Percentiles rank a stretch among this genome's conserved stretches.
Conservation (phyloP, 2,113 vertebrate genomes). For the Corythoichthys haematopterus region DNA sequence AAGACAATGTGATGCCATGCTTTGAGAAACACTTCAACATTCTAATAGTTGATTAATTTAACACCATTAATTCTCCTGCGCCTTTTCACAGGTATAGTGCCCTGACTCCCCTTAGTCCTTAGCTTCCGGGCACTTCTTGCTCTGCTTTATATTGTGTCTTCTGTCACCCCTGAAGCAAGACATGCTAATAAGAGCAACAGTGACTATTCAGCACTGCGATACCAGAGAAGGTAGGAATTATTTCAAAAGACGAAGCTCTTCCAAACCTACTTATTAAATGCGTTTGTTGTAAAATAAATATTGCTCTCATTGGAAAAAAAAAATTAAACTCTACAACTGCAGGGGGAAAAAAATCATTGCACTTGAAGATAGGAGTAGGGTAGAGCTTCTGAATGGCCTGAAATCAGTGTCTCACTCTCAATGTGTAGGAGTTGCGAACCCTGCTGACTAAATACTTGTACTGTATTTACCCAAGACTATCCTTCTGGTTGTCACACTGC, state of each 20-base stretch:
- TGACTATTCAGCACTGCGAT: slow-evolving; percentile 3
- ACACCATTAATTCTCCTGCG: slow-evolving; percentile 3
- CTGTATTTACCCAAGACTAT: no score
- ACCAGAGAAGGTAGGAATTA: neutral
- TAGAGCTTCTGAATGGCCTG: no score
- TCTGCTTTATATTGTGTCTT: slow-evolving; percentile 38
- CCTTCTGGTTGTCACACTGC: neutral
- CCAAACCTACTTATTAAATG: neutral
- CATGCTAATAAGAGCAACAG: slow-evolving; percentile 36
- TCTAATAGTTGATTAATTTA: slow-evolving; percentile 14
- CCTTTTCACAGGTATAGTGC: slow-evolving; percentile 24
- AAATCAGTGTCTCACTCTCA: no score
- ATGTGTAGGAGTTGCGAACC: no score
- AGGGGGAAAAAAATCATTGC: neutral
- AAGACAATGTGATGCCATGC: slow-evolving; percentile 26
- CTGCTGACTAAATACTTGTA: no score
- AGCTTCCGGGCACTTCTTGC: slow-evolving; percentile 11
- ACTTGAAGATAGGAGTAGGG: neutral
- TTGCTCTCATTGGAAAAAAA: no score
- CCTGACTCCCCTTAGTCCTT: slow-evolving; percentile 17
- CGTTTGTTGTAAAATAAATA: no score
- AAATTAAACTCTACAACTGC: no score
- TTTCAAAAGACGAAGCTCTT: neutral
- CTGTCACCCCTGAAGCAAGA: slow-evolving; percentile 29
- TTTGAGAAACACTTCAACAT: slow-evolving; percentile 30